phyloP scores from a whole-genome alignment of 2,797 vertebrate genomes.

The Crocodylus rhombifer region DNA sequence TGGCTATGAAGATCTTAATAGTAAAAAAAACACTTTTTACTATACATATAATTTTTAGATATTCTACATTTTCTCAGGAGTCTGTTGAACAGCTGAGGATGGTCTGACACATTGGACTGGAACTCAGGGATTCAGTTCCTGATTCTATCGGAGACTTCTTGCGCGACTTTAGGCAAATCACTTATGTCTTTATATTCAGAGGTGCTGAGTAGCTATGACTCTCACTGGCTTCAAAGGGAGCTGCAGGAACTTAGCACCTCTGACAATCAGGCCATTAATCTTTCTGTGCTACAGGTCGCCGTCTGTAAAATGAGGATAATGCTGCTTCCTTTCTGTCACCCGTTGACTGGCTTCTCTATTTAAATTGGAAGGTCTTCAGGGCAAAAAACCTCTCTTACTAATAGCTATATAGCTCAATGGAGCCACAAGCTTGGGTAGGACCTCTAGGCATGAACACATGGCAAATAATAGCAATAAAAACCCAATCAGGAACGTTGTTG shows the following conservation, averaged over 20 bases:
- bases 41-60: not conserved
- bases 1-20: too few species aligned
- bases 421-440: constrained; percentile 42
- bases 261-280: not conserved
- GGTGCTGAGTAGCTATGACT: not conserved
- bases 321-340: not conserved
- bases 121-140: not conserved
- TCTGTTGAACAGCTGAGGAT: not conserved
- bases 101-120: not conserved
- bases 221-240: not conserved
- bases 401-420: constrained; percentile 43
- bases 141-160: not conserved
- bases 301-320: constrained; percentile 1
- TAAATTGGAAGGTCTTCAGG: constrained; percentile 25
- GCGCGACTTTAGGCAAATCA: not conserved
- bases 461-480: constrained; percentile 68
- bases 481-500: constrained; percentile 54
- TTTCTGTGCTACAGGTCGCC: constrained; percentile 8
- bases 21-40: too few species aligned
- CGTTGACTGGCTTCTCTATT: constrained; percentile 26
- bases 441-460: constrained; percentile 46
- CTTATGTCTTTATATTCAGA: not conserved
- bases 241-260: not conserved
- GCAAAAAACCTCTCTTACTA: not conserved
- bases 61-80: not conserved